phyloP scores from a whole-genome alignment of 1,140 invertebrate species.

The Euura saliciscinereae region DNA sequence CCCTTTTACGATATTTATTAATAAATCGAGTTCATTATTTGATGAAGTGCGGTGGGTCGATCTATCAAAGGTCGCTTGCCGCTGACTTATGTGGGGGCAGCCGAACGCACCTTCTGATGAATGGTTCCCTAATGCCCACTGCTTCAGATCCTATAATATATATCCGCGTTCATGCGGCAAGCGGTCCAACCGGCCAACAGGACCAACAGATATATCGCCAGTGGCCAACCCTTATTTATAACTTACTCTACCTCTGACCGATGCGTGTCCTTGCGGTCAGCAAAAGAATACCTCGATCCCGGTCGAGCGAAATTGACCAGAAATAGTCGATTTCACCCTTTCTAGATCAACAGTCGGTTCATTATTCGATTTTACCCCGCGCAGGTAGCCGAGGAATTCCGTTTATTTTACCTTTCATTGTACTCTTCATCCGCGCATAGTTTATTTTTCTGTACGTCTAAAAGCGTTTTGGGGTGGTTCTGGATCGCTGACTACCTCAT shows the following conservation, averaged over 20 bases:
- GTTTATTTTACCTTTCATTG: too few species aligned
- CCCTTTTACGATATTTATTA: constrained; percentile 1
- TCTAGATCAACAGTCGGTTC: too few species aligned
- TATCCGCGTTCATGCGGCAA: neutral
- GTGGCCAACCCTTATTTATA: constrained; percentile 5
- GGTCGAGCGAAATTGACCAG: too few species aligned
- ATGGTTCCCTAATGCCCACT: constrained; percentile 12
- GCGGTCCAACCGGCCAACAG: neutral
- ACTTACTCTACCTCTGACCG: neutral
- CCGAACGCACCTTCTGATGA: neutral
- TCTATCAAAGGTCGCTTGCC: constrained; percentile 14
- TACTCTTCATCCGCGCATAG: too few species aligned
- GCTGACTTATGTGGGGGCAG: constrained; percentile 12
- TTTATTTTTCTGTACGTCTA: neutral
- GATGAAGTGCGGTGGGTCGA: constrained; percentile 14
- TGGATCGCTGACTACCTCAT: constrained; percentile 20
- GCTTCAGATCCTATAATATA: neutral
- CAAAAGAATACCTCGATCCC: too few species aligned
- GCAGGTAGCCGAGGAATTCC: too few species aligned
- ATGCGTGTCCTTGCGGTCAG: too few species aligned
- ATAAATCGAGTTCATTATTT: constrained; percentile 12
- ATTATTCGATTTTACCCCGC: too few species aligned
- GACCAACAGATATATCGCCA: neutral
- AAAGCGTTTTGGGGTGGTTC: neutral
- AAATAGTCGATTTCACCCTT: too few species aligned